phyloP scores from a whole-genome alignment of 1,140 invertebrate species.

The Phenacoccus solenopsis region DNA sequence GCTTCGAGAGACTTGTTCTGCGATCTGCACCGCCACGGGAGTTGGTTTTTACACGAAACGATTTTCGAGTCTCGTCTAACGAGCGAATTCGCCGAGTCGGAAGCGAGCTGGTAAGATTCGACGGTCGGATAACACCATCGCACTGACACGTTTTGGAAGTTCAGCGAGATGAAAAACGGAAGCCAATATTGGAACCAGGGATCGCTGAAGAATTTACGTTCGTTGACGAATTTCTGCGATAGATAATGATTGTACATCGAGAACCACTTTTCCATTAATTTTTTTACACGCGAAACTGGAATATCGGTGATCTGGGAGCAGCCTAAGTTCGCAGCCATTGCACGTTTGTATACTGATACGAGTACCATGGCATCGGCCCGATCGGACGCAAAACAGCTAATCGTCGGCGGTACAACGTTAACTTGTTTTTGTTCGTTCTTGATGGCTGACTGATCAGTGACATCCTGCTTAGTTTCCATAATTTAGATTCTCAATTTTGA shows the following conservation, averaged over 20 bases:
- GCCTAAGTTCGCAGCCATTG: not conserved
- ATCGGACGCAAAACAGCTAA: not conserved
- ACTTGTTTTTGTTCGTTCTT: not conserved
- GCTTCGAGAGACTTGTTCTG: not conserved
- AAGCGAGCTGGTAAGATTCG: not conserved
- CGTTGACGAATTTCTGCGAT: not conserved
- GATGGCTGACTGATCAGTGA: not conserved
- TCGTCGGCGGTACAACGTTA: not conserved
- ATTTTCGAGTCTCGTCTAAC: not conserved
- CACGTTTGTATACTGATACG: no score
- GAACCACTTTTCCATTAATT: not conserved
- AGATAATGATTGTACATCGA: constrained; percentile 5
- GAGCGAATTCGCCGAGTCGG: not conserved
- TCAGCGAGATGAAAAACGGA: not conserved
- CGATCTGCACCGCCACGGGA: not conserved
- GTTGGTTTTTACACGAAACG: not conserved
- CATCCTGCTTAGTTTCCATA: not conserved
- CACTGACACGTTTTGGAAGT: no score
- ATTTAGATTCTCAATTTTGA: not conserved
- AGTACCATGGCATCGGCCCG: no score
- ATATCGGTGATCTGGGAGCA: not conserved
- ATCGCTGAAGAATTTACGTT: not conserved
- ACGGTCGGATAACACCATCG: no score
- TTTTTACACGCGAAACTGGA: not conserved
- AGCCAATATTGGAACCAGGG: not conserved